phyloP scores from a whole-genome alignment of 1,140 invertebrate genomes.

The Philaenus spumarius region DNA sequence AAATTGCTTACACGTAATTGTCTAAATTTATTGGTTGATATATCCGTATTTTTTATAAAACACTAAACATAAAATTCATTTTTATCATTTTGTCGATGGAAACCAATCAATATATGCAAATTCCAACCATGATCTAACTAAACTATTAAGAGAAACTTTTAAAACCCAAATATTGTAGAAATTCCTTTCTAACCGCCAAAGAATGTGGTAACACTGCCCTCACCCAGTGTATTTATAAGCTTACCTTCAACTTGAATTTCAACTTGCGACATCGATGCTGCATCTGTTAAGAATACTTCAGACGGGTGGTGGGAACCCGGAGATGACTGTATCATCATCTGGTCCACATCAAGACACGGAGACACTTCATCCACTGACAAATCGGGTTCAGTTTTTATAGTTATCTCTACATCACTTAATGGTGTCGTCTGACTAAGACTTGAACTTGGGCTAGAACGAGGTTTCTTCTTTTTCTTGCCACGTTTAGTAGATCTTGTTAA shows the following conservation, averaged over 20 bases:
- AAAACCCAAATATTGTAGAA: too few species aligned
- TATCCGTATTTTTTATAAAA: too few species aligned
- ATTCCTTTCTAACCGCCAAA: too few species aligned
- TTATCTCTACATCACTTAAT: neutral
- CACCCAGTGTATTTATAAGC: neutral
- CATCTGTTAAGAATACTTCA: conserved; percentile 5
- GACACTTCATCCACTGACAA: neutral
- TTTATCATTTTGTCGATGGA: too few species aligned
- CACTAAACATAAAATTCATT: too few species aligned
- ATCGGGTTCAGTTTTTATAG: neutral
- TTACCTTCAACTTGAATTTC: conserved; percentile 18
- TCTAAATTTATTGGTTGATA: too few species aligned
- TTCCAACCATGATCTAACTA: too few species aligned
- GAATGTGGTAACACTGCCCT: too few species aligned
- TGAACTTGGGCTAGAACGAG: neutral
- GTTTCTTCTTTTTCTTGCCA: conserved; percentile 56
- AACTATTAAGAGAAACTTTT: too few species aligned
- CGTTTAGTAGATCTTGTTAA: conserved; percentile 58
- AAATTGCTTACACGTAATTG: too few species aligned
- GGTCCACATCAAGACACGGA: neutral
- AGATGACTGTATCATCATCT: neutral
- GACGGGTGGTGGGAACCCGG: neutral
- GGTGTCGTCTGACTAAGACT: too few species aligned
- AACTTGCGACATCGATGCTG: conserved; percentile 7
- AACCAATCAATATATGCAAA: too few species aligned